A percentile compares a stretch with the other conserved stretches of the same genome.
Evolutionary conservation across 2,888 invertebrate genomes (phyloP).

Genomic region (Melanostoma mellinum): DNA sequence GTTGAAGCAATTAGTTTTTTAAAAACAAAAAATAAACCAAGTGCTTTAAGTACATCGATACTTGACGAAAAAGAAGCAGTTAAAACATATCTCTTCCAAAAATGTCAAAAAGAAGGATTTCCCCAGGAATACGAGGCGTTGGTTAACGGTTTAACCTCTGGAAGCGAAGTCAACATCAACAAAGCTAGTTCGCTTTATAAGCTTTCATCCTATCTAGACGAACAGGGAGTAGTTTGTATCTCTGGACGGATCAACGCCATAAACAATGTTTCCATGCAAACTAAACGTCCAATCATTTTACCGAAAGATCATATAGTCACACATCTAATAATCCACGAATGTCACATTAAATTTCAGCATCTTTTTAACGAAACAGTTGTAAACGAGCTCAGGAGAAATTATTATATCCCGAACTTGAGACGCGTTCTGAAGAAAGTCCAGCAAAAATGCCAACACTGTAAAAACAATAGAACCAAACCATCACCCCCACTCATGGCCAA

Average conservation of each 20-base stretch:
- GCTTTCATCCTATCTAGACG: slow-evolving; percentile 37
- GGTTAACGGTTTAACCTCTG: no score
- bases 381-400: neutral
- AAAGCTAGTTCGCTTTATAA: slow-evolving; percentile 23
- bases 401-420: slow-evolving; percentile 8
- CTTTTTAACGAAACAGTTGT: slow-evolving; percentile 34
- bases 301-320: slow-evolving; percentile 48
- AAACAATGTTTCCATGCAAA: slow-evolving; percentile 25
- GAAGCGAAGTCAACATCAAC: neutral
- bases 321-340: slow-evolving; percentile 31
- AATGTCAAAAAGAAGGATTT: slow-evolving; percentile 10
- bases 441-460: slow-evolving; percentile 19
- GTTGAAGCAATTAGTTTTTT: no score
- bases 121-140: neutral
- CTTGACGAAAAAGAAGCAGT: neutral
- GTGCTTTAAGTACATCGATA: no score
- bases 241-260: slow-evolving; percentile 42
- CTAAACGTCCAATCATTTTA: slow-evolving; percentile 49
- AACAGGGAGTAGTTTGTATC: slow-evolving; percentile 32
- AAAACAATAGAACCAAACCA: slow-evolving; percentile 17
- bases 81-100: slow-evolving; percentile 26
- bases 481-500: neutral
- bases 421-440: slow-evolving; percentile 20
- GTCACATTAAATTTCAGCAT: slow-evolving; percentile 41
- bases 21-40: no score